Evolutionary conservation across 2,113 vertebrate species (phyloP).

Genomic region (Epinephelus moara): DNA sequence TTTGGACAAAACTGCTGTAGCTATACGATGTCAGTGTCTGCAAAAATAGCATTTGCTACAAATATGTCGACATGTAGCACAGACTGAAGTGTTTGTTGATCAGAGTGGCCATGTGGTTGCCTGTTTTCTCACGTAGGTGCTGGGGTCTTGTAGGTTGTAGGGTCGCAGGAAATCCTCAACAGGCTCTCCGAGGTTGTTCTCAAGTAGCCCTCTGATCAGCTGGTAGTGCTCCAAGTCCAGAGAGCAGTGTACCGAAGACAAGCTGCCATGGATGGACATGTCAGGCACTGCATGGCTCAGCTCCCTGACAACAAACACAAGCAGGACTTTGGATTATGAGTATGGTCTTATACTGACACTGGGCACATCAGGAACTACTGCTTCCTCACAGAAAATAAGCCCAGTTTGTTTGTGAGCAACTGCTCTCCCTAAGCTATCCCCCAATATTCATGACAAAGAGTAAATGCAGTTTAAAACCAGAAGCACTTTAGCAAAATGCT

Average conservation of each 20-base stretch:
- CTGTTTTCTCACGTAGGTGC: conserved; percentile 90
- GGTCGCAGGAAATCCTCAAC: conserved; percentile 96
- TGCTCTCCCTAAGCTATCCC: not conserved
- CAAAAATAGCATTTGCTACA: not conserved
- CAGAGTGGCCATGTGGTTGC: not conserved
- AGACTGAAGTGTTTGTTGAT: not conserved
- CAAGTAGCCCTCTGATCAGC: conserved; percentile 92
- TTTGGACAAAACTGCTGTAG: no score
- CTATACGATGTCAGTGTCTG: not conserved
- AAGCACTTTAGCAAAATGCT: not conserved
- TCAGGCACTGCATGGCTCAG: conserved; percentile 94
- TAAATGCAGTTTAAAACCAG: not conserved
- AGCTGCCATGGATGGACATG: conserved; percentile 91
- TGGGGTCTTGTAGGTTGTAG: conserved; percentile 95
- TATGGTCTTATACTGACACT: not conserved
- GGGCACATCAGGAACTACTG: not conserved
- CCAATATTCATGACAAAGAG: no score
- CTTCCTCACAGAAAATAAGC: not conserved
- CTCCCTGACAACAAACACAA: conserved; percentile 84
- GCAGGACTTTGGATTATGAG: not conserved
- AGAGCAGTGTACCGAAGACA: conserved; percentile 96
- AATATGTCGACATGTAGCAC: not conserved
- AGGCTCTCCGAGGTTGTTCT: conserved; percentile 96
- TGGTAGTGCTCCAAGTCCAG: conserved; percentile 93
- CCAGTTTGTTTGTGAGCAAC: no score